phyloP scores from a whole-genome alignment of 2,797 vertebrate species.

The Champsocephalus esox region DNA sequence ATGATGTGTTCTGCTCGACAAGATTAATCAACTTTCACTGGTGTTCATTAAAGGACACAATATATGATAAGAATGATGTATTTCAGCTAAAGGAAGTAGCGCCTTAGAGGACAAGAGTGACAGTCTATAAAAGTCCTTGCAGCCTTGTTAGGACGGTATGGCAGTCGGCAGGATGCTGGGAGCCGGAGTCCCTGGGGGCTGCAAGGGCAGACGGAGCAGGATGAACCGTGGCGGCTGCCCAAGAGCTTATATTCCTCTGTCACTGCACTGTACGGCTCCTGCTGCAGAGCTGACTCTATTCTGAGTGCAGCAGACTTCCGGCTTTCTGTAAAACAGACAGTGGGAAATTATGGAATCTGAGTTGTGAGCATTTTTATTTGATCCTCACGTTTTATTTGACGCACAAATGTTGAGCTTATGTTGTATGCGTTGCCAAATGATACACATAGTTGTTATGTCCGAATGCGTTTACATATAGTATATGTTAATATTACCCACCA shows the following conservation, averaged over 20 bases:
- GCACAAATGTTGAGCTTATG: too few species aligned
- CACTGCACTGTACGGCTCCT: constrained; percentile 41
- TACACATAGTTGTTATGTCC: too few species aligned
- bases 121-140: constrained; percentile 41
- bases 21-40: constrained; percentile 45
- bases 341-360: neutral
- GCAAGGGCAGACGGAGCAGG: constrained; percentile 58
- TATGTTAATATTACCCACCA: too few species aligned
- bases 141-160: constrained; percentile 39
- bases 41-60: constrained; percentile 51
- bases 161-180: constrained; percentile 45
- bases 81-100: constrained; percentile 37
- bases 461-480: too few species aligned
- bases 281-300: constrained; percentile 55
- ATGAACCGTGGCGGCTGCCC: constrained; percentile 55
- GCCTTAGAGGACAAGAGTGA: constrained; percentile 41
- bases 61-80: constrained; percentile 29
- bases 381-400: too few species aligned
- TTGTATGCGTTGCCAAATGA: too few species aligned
- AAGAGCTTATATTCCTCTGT: constrained; percentile 42
- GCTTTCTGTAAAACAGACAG: constrained; percentile 15
- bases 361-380: too few species aligned
- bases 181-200: constrained; percentile 50
- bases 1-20: constrained; percentile 31
- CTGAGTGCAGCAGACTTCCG: constrained; percentile 36